Conservation (phyloP, 53 echinoderm and acorn worm species). For the Glandiceps talaboti region DNA sequence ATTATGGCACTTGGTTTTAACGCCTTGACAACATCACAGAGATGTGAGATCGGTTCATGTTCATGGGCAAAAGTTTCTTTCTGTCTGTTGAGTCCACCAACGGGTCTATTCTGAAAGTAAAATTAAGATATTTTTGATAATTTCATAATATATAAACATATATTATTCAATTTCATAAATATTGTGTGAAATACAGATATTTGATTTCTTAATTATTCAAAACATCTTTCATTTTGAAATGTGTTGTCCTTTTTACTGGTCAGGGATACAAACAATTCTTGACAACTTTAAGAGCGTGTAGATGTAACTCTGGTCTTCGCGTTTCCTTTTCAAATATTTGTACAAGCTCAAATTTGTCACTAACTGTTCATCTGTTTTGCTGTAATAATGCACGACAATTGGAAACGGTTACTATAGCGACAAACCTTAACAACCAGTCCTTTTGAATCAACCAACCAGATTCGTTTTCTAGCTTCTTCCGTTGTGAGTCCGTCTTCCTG, state of each 20-base stretch:
- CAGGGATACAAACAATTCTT: too few species aligned
- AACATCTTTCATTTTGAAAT: too few species aligned
- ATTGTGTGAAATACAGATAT: not conserved
- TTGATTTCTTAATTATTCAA: too few species aligned
- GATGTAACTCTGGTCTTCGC: too few species aligned
- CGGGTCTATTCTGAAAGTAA: slow-evolving; percentile 40
- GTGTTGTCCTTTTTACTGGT: too few species aligned
- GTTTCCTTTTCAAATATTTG: too few species aligned
- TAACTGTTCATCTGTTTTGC: too few species aligned
- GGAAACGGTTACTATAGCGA: not conserved
- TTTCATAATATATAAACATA: not conserved
- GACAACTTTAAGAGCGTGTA: too few species aligned
- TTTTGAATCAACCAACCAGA: slow-evolving; percentile 80
- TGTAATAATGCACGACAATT: too few species aligned
- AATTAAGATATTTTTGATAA: slow-evolving; percentile 1
- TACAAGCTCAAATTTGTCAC: too few species aligned
- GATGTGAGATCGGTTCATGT: slow-evolving; percentile 45
- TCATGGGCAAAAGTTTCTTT: slow-evolving; percentile 72
- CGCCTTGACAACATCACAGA: slow-evolving; percentile 45
- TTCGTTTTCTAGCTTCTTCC: slow-evolving; percentile 59
- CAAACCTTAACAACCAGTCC: slow-evolving; percentile 76
- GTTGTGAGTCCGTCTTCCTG: slow-evolving; percentile 44
- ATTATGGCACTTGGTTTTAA: slow-evolving; percentile 72
- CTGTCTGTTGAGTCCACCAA: slow-evolving; percentile 65
- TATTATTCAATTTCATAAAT: not conserved